Base-by-base conservation (phyloP, 1,140 invertebrate genomes). In the Thrips palmi region DNA sequence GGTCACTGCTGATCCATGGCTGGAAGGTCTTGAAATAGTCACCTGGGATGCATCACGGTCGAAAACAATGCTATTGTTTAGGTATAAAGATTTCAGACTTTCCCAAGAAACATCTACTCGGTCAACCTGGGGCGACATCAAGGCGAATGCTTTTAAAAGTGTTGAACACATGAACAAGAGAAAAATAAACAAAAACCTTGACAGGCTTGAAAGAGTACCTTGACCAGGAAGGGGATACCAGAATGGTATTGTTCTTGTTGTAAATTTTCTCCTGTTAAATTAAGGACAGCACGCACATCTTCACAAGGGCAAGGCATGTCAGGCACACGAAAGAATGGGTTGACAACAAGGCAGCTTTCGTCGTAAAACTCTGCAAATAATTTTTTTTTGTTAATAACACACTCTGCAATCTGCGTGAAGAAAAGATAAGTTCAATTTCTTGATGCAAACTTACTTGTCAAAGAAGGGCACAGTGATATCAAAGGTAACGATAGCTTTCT, bases 231-330 rank as follows among this genome's bases (percentile, higher is more conserved):
- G 8, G 59, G 58, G 28, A 55, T 54, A 17, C 58, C 58, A 42
- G 48, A 53, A 28, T 58, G 52, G 43, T 53, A 49, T 41, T 57
- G 19, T 17, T 47, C 43, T 24, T 28, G 33, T 19, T 48, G 53
- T 23, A 62, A 51, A 40, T 56, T 55, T 15, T 51, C 49, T 23
- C 47, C 49, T 19, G 55, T 60, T 37, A 62, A 46, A 44, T 71
- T 63, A 20, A 67, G 60, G 43, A 82, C 56, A 43, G 67, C 68
- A 46, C 64, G 57, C 1, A 77, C 62, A 48, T 64, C 56, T 51
- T 68, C 68, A 48, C 78, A 82, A 6, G 77, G 74, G 49, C 79
- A 82, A 48, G 80, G 75, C 62, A 80, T 70, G 47, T 76, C 70
- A 1, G 62, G 54, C 5, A 77, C 63, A 47, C 66, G 62, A 50